Percentiles rank a stretch among this genome's conserved stretches.
These are phyloP conservation scores for Myoxocephalus aenaeus DNA, from an alignment of 2,797 vertebrate genomes.

Conservation along the genomic window DNA sequence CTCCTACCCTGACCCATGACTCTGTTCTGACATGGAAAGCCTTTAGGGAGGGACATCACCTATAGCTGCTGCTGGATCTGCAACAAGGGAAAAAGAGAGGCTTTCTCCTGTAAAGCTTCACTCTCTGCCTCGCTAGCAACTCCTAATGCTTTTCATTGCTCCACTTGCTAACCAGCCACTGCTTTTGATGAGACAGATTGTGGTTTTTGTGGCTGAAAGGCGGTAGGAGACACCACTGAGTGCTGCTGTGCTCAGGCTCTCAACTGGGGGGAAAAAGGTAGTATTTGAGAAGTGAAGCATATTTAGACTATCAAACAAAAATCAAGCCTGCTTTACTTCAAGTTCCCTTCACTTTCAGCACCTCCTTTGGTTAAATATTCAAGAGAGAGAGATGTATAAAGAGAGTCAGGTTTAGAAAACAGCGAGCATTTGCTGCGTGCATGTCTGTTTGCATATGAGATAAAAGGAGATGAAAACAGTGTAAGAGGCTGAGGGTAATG, in stretches of 20 bases:
- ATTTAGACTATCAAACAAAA: constrained; percentile 88
- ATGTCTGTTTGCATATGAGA: constrained; percentile 62
- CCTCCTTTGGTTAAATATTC: constrained; percentile 59
- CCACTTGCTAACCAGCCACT: constrained; percentile 66
- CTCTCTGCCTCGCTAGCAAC: constrained; percentile 56
- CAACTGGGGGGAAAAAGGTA: constrained; percentile 46
- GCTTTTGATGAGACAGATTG: constrained; percentile 72
- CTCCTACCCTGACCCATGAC: constrained; percentile 49
- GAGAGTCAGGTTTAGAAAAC: constrained; percentile 39
- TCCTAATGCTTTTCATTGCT: constrained; percentile 72
- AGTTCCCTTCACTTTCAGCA: constrained; percentile 70
- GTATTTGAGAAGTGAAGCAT: constrained; percentile 71
- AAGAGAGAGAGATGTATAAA: constrained; percentile 30
- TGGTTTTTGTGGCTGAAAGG: constrained; percentile 65
- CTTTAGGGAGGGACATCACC: constrained; percentile 53
- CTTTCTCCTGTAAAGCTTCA: constrained; percentile 52
- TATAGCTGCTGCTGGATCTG: constrained; percentile 32
- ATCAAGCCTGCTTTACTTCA: constrained; percentile 84
- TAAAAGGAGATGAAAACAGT: constrained; percentile 53
- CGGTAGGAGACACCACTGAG: constrained; percentile 54
- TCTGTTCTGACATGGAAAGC: constrained; percentile 49
- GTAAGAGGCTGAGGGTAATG: constrained; percentile 59
- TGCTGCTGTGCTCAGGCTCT: constrained; percentile 54
- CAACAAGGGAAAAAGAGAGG: constrained; percentile 31
- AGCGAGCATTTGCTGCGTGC: constrained; percentile 41